Base-by-base conservation (phyloP, 2,888 invertebrate genomes). In the Marronus borbonicus region DNA sequence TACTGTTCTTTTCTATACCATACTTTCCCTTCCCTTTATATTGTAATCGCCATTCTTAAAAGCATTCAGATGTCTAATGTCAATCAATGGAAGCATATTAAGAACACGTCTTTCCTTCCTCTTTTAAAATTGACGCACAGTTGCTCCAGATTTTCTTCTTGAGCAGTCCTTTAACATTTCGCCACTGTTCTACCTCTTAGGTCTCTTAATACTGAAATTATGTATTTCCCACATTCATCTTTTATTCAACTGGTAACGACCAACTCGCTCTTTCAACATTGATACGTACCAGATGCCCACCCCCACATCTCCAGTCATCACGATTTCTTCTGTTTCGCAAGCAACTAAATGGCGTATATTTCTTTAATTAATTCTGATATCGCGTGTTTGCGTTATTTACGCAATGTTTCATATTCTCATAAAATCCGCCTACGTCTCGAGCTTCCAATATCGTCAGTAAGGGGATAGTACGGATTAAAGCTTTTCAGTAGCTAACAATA, bases 341-440 rank as follows among this genome's bases (percentile, higher is more conserved):
- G 12, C 2, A 36, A 36, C 52, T 24, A 69, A 69, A 52, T 69
- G 14, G 55, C 69, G 69, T 69, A 52, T 14, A n/a, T 36, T 69
- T 69, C 52, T 55, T 69, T 55, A 69, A 69, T 69, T 52, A 55
- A 69, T 69, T 69, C 69, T 14, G 31, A 69, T 69, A 69, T 69
- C 55, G 69, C 69, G 52, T 69, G 69, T 10, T 17, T n/a, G 28
- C 17, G 28, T 36, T 69, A 52, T 69, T 69, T 69, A 69, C 69
- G 69, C 69, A 69, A 55, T 55, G 69, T 31, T 28, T 69, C 52
- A 69, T 69, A 69, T 55, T 31, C 31, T 28, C 31, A 31, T 14
- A 17, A n/a, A n/a, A 31, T 50, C 52, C 55, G 7, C 52, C 52
- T 17, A 14, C 52, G 14, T 52, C 5, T 52, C 17, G 52, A 52